Evolutionary conservation across 2,797 vertebrate species (phyloP), one percentile per base, ranked within the genome.

Genomic region (Cyclura pinguis): DNA sequence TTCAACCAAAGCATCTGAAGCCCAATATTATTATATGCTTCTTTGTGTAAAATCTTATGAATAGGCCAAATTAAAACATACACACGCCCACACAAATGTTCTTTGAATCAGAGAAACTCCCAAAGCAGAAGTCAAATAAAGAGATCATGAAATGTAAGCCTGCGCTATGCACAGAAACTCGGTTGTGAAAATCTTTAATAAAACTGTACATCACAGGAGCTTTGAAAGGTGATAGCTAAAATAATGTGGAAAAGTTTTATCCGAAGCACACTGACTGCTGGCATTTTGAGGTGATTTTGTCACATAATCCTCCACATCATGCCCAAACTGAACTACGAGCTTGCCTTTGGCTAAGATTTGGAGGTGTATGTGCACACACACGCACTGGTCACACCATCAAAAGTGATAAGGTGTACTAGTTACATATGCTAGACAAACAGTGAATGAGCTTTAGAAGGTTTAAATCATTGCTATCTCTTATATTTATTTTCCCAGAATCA

Each of bases 121-220:
- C 81, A 88, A 77, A 50, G 24, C 57, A 20, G 27, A 83, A 59
- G 0, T 29, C 22, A 1, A 85, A 90, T 88, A 42, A 27, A 89
- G 7, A 88, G 13, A 85, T 93, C 81, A 86, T 88, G 22, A 90
- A 84, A 92, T 88, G 84, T 85, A 57, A 91, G 82, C 50, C 2
- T 62, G n/a, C 59, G 73, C 69, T 55, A 2, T 3, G n/a, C 57
- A 83, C 83, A 29, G 22, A 32, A 59, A 87, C 47, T 77, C 86
- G 52, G 55, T 84, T 73, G 57, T 29, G 84, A 50, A 90, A 88
- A 57, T 84, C 20, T 91, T 91, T 91, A 90, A 86, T 92, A 89
- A 76, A 84, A 77, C 82, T 85, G 4, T 38, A 59, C 27, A 62
- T 16, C 12, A 69, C 32, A 55, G 78, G 89, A 88, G 3, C 3